Evolutionary conservation across 2,113 vertebrate genomes (phyloP).

Genomic region (Heterotilapia buettikoferi): DNA sequence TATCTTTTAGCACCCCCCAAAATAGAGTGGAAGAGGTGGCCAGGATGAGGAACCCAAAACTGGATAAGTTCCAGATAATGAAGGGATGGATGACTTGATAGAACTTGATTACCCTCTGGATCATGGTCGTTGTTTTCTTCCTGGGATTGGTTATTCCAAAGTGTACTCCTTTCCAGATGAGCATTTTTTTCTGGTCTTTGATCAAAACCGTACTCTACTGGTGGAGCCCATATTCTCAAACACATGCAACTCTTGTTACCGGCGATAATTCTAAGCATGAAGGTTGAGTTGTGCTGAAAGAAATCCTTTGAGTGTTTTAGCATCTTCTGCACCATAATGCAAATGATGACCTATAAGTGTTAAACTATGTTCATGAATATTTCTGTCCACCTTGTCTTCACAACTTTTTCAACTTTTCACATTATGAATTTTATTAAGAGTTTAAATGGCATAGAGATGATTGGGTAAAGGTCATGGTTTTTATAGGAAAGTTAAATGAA

Average conservation of each 20-base stretch:
- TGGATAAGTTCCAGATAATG: neutral
- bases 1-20: neutral
- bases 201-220: neutral
- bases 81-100: neutral
- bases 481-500: neutral
- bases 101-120: neutral
- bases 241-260: neutral
- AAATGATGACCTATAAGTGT: neutral
- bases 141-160: neutral
- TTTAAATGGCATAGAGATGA: neutral
- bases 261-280: neutral
- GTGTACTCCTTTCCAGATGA: neutral
- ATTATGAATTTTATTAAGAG: neutral
- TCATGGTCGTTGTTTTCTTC: too few relatives aligned
- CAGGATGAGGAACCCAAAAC: neutral
- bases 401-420: neutral
- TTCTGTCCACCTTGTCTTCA: neutral
- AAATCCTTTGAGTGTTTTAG: neutral
- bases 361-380: neutral
- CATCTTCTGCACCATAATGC: neutral
- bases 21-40: neutral
- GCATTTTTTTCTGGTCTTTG: neutral
- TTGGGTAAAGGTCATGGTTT: neutral
- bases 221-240: neutral
- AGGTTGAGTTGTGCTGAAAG: neutral